A percentile compares a stretch with the other conserved stretches of the same genome.
Conservation (phyloP, 2,113 vertebrate species). For the Ophthalmolycus amberensis region DNA sequence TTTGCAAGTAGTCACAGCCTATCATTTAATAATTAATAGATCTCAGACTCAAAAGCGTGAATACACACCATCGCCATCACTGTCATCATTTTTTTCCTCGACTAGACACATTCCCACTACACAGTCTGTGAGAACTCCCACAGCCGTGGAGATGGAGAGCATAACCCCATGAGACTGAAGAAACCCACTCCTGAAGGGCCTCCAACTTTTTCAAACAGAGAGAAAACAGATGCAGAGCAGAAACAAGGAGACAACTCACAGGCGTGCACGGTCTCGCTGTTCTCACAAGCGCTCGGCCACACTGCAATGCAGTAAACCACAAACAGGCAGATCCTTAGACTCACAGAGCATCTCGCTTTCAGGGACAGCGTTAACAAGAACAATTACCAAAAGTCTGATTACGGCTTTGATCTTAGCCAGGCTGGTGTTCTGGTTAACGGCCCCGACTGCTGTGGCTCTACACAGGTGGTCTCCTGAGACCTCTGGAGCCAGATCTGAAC, state of each 20-base stretch:
- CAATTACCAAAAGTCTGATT: constrained; percentile 77
- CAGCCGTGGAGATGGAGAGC: constrained; percentile 66
- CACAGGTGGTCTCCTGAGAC: constrained; percentile 77
- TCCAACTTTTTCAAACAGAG: constrained; percentile 76
- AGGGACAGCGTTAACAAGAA: constrained; percentile 75
- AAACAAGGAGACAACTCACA: constrained; percentile 74
- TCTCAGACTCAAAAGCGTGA: constrained; percentile 60
- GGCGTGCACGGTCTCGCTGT: constrained; percentile 53
- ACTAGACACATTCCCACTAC: constrained; percentile 72
- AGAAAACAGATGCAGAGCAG: constrained; percentile 78
- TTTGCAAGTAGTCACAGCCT: constrained; percentile 66
- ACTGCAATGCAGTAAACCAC: constrained; percentile 70
- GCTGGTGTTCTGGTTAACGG: constrained; percentile 72
- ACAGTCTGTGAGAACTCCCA: constrained; percentile 78
- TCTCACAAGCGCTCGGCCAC: constrained; percentile 61
- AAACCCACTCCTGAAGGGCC: constrained; percentile 72
- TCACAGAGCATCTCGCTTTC: constrained; percentile 66
- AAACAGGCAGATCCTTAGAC: constrained; percentile 58
- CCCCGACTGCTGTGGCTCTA: constrained; percentile 54
- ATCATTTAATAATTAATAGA: constrained; percentile 82
- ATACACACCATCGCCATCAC: constrained; percentile 57
- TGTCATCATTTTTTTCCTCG: constrained; percentile 37
- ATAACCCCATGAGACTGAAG: constrained; percentile 71
- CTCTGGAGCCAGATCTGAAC: constrained; percentile 76
- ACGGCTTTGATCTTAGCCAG: constrained; percentile 72